A percentile compares a stretch with the other conserved stretches of the same genome.
phyloP scores from a whole-genome alignment of 2,113 vertebrate species.

The Pygoscelis antarcticus region DNA sequence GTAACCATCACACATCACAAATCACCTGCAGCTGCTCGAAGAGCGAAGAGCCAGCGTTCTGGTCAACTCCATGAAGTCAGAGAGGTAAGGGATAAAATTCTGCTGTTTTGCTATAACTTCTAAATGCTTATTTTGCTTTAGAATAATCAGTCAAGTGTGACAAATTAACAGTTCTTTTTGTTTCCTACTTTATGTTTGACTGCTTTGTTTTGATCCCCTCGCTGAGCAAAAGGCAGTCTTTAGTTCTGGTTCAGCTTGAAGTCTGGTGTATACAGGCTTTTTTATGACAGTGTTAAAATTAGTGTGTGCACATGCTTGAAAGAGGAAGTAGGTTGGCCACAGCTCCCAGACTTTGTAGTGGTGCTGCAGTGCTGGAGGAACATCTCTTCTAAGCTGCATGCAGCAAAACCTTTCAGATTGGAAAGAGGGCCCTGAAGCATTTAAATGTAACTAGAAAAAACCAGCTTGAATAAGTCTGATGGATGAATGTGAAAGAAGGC shows the following conservation, averaged over 20 bases:
- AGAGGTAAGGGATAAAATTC: conserved; percentile 82
- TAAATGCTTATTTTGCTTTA: background rate
- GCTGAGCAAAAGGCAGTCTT: background rate
- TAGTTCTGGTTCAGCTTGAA: background rate
- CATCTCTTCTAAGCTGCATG: background rate
- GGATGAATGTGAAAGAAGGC: background rate
- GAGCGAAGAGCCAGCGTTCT: conserved; percentile 82
- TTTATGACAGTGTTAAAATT: background rate
- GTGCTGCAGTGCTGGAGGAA: background rate
- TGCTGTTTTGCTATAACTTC: background rate
- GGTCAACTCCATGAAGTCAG: conserved; percentile 90
- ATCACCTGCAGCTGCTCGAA: conserved; percentile 90
- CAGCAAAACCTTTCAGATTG: background rate
- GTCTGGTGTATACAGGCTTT: background rate
- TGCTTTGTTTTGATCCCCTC: background rate
- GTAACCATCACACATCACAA: conserved; percentile 96
- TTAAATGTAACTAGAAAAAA: background rate
- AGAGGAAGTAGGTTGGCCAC: background rate
- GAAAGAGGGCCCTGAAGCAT: background rate
- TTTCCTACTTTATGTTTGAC: background rate
- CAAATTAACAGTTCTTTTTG: background rate
- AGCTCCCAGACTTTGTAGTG: background rate
- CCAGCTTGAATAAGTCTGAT: background rate
- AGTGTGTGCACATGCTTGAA: background rate
- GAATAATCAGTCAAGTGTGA: background rate